These are phyloP conservation scores for Panagrolaimus sp. DNA, from an alignment of 1,140 invertebrate genomes.

Conservation along the genomic window DNA sequence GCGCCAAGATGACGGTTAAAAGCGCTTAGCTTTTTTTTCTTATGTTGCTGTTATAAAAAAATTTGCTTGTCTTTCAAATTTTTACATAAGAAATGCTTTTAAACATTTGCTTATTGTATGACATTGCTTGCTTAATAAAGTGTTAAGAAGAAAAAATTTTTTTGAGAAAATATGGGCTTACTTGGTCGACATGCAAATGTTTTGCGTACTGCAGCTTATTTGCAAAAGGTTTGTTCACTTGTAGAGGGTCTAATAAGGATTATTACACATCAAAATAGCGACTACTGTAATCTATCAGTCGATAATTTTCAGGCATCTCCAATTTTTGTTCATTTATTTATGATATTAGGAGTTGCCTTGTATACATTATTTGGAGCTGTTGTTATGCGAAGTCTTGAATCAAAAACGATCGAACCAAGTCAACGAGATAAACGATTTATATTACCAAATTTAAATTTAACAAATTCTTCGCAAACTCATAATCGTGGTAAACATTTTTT, in stretches of 20 bases:
- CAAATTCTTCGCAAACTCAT: too few species aligned
- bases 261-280: background rate
- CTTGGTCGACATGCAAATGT: background rate
- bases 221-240: constrained; percentile 7
- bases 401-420: constrained; percentile 17
- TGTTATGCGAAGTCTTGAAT: constrained; percentile 41
- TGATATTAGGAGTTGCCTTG: constrained; percentile 41
- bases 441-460: too few species aligned
- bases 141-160: background rate
- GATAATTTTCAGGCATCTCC: constrained; percentile 41
- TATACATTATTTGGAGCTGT: constrained; percentile 38
- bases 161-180: background rate
- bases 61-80: too few species aligned
- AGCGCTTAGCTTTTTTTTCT: too few species aligned
- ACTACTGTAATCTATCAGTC: background rate
- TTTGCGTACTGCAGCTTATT: constrained; percentile 4
- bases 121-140: too few species aligned
- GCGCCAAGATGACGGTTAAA: too few species aligned
- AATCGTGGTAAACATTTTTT: too few species aligned
- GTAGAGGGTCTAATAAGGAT: background rate
- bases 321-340: constrained; percentile 40
- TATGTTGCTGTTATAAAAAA: too few species aligned
- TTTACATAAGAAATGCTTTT: too few species aligned
- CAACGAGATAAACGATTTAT: background rate
- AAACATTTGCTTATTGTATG: too few species aligned